Evolutionary conservation across 2,113 vertebrate species (phyloP).

Genomic region (Mus spicilegus): DNA sequence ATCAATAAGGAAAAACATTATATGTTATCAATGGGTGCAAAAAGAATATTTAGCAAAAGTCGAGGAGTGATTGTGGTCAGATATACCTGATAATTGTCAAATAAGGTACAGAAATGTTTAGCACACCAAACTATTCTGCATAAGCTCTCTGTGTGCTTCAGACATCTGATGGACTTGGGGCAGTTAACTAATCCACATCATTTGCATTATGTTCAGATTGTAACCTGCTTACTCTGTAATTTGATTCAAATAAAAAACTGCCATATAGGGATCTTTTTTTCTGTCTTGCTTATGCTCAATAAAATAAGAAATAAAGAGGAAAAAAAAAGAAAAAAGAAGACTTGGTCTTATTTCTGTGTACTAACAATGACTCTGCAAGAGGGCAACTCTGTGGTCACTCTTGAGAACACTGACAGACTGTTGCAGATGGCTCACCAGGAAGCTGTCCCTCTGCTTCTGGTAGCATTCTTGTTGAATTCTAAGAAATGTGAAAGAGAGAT

Average conservation of each 20-base stretch:
- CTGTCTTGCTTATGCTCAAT: constrained; percentile 66
- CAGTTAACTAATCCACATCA: constrained; percentile 84
- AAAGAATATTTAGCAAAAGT: background rate
- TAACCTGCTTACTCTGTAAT: constrained; percentile 88
- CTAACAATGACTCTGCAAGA: background rate
- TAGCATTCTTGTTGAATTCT: background rate
- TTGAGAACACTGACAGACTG: background rate
- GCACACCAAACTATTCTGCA: constrained; percentile 87
- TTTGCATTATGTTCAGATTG: constrained; percentile 85
- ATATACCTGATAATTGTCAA: constrained; percentile 62
- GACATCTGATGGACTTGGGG: constrained; percentile 83
- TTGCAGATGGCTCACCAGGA: background rate
- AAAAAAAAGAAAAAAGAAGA: no score
- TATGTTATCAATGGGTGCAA: background rate
- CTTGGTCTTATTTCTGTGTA: background rate
- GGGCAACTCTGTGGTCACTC: background rate
- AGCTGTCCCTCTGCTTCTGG: background rate
- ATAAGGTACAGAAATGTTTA: constrained; percentile 87
- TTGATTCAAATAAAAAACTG: constrained; percentile 90
- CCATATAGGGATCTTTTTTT: constrained; percentile 75
- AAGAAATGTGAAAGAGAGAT: background rate
- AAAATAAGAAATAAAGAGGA: constrained; percentile 1
- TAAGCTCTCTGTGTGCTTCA: constrained; percentile 85
- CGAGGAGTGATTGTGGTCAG: no score
- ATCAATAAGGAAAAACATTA: background rate